These are phyloP conservation scores for Athetis lepigone DNA, from an alignment of 2,888 invertebrate genomes.

Conservation along the genomic window DNA sequence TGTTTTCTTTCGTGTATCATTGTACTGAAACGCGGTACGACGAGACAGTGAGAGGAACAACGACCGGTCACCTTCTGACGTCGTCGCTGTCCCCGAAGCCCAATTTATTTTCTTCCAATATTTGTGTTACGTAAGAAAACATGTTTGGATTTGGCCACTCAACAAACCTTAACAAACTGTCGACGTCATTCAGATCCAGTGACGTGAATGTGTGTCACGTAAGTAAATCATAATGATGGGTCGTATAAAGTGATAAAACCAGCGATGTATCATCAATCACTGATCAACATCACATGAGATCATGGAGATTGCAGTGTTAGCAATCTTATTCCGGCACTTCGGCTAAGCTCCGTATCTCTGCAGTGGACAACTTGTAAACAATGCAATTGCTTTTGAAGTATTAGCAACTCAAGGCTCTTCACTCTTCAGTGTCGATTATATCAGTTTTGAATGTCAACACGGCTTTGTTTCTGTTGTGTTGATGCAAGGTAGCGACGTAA, in stretches of 20 bases:
- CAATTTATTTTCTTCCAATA: slow-evolving; percentile 47
- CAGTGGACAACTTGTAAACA: slow-evolving; percentile 45
- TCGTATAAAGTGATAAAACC: slow-evolving; percentile 25
- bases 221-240: slow-evolving; percentile 31
- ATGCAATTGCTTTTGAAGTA: slow-evolving; percentile 50
- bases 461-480: slow-evolving; percentile 25
- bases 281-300: slow-evolving; percentile 35
- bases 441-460: slow-evolving; percentile 59
- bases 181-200: slow-evolving; percentile 23
- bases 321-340: slow-evolving; percentile 39
- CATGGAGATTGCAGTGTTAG: slow-evolving; percentile 35
- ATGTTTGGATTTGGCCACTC: slow-evolving; percentile 40
- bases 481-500: slow-evolving; percentile 52
- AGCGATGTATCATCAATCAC: slow-evolving; percentile 27
- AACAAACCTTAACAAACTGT: slow-evolving; percentile 39
- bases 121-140: slow-evolving; percentile 42
- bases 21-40: slow-evolving; percentile 9
- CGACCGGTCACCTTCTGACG: slow-evolving; percentile 32
- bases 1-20: slow-evolving; percentile 9
- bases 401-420: slow-evolving; percentile 52
- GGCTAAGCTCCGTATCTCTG: slow-evolving; percentile 27
- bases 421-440: slow-evolving; percentile 42
- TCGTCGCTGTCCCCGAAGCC: slow-evolving; percentile 16
- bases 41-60: slow-evolving; percentile 21
- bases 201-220: slow-evolving; percentile 21